These are phyloP conservation scores for Plagiodera versicolora DNA, from an alignment of 2,888 invertebrate species.

Conservation along the genomic window DNA sequence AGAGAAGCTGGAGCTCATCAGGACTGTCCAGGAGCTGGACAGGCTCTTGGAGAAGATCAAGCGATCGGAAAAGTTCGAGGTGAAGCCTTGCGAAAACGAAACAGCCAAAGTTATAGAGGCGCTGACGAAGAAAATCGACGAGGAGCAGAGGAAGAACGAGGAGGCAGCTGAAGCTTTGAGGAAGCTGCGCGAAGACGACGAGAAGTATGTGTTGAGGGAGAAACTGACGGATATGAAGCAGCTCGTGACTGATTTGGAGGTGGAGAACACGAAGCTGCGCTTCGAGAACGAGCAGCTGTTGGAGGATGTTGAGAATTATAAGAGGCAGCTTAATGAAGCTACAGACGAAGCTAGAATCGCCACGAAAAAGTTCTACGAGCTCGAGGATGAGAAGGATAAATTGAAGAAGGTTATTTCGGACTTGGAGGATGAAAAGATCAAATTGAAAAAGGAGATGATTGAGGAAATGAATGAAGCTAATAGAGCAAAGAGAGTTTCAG, in stretches of 20 bases:
- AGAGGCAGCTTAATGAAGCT: slow-evolving; percentile 30
- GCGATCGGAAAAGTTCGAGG: slow-evolving; percentile 32
- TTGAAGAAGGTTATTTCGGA: slow-evolving; percentile 34
- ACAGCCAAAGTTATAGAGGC: slow-evolving; percentile 26
- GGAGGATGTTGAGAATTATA: slow-evolving; percentile 34
- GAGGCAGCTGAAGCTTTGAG: slow-evolving; percentile 34
- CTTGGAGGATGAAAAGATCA: slow-evolving; percentile 36
- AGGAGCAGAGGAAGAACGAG: slow-evolving; percentile 33
- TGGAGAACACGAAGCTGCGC: slow-evolving; percentile 39
- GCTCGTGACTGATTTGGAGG: slow-evolving; percentile 37
- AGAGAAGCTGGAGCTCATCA: slow-evolving; percentile 31
- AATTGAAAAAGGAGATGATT: slow-evolving; percentile 39
- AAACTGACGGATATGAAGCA: slow-evolving; percentile 38
- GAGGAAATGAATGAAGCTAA: slow-evolving; percentile 41
- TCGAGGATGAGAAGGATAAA: slow-evolving; percentile 36
- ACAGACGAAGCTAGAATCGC: slow-evolving; percentile 28
- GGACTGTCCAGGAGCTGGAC: slow-evolving; percentile 34
- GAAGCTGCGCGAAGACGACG: slow-evolving; percentile 37
- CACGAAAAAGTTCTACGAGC: slow-evolving; percentile 27
- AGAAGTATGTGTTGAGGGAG: slow-evolving; percentile 36
- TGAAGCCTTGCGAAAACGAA: slow-evolving; percentile 29
- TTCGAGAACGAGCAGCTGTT: slow-evolving; percentile 34
- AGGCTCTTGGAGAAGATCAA: slow-evolving; percentile 34
- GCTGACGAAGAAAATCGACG: slow-evolving; percentile 34
- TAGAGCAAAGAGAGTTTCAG: slow-evolving; percentile 36